Conservation (phyloP, 1,140 invertebrate species). For the Drosophila kepulauana region DNA sequence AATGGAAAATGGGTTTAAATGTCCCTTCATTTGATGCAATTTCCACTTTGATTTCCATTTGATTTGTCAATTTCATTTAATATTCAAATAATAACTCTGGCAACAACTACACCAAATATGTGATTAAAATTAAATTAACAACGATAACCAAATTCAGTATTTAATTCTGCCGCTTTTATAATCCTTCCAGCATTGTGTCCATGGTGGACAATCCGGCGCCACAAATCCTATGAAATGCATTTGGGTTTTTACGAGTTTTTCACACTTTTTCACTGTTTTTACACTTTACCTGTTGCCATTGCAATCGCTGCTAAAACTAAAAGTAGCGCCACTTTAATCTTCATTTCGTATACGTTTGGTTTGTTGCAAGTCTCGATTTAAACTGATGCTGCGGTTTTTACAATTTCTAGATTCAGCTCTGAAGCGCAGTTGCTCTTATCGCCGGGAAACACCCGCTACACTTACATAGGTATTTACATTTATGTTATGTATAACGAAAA, state of each 20-base stretch:
- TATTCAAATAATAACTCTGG: slow-evolving; percentile 6
- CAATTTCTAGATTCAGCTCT: not conserved
- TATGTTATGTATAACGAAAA: not conserved
- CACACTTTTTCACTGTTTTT: slow-evolving; percentile 4
- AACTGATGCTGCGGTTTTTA: slow-evolving; percentile 4
- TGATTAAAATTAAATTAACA: slow-evolving; percentile 15
- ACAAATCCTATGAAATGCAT: slow-evolving; percentile 19
- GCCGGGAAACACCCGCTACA: slow-evolving; percentile 3
- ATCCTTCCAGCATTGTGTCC: slow-evolving; percentile 46
- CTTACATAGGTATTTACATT: not conserved
- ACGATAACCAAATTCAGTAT: slow-evolving; percentile 10
- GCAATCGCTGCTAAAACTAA: slow-evolving; percentile 9
- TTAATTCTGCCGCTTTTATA: slow-evolving; percentile 27
- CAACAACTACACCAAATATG: not conserved
- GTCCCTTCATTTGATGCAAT: slow-evolving; percentile 1
- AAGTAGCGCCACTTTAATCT: slow-evolving; percentile 21
- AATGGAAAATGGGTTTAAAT: slow-evolving; percentile 54
- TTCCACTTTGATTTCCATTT: slow-evolving; percentile 4
- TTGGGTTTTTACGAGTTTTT: not conserved
- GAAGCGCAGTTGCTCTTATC: slow-evolving; percentile 7
- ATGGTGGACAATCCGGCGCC: slow-evolving; percentile 34
- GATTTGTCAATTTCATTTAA: slow-evolving; percentile 26
- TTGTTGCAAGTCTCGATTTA: not conserved
- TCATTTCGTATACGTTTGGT: slow-evolving; percentile 25
- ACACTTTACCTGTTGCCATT: slow-evolving; percentile 26